phyloP scores from a whole-genome alignment of 2,113 vertebrate genomes.

The Pundamilia nyererei region DNA sequence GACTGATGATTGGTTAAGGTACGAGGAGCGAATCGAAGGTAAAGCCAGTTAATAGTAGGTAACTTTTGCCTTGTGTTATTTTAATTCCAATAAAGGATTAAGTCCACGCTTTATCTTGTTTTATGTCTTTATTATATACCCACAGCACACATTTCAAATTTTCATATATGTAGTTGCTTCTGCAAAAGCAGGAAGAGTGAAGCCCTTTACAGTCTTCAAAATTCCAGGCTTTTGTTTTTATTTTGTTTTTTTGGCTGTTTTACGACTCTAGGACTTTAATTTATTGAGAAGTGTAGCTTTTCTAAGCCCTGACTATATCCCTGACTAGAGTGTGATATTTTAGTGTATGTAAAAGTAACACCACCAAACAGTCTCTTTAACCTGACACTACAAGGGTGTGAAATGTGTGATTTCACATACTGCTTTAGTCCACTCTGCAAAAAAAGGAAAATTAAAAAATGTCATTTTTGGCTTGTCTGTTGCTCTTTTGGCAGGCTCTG shows the following conservation, averaged over 20 bases:
- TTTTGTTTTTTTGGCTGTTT: background rate
- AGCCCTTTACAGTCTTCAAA: background rate
- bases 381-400: background rate
- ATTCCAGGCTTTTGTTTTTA: background rate
- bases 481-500: slow-evolving; percentile 75
- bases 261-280: background rate
- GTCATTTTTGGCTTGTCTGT: background rate
- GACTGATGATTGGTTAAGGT: background rate
- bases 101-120: background rate
- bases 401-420: background rate
- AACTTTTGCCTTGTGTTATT: background rate
- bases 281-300: background rate
- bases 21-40: background rate
- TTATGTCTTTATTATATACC: background rate
- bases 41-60: background rate
- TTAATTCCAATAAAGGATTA: background rate
- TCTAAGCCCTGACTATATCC: background rate
- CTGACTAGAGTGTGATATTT: background rate
- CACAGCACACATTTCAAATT: background rate
- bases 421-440: background rate
- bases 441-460: no score
- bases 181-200: background rate
- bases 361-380: background rate
- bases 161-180: background rate
- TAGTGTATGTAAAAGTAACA: background rate